These are phyloP conservation scores for Aphodius sticticus DNA, from an alignment of 2,888 invertebrate genomes.

Conservation along the genomic window DNA sequence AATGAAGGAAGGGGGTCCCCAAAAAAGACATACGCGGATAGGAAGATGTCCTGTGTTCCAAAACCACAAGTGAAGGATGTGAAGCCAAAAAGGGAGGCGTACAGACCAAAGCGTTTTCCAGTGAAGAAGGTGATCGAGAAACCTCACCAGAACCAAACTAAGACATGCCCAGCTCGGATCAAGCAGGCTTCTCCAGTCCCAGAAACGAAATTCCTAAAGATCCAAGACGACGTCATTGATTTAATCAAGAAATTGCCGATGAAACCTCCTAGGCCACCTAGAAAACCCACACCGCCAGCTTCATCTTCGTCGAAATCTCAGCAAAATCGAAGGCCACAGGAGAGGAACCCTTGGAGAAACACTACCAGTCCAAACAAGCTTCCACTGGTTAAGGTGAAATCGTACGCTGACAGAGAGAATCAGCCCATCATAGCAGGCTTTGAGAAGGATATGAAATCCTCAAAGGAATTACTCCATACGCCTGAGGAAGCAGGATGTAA, in stretches of 20 bases:
- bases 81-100: no score
- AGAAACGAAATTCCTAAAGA: neutral
- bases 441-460: neutral
- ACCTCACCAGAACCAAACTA: neutral
- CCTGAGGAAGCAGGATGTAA: no score
- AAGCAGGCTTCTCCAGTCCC: neutral
- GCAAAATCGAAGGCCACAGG: neutral
- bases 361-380: neutral
- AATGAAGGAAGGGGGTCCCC: neutral
- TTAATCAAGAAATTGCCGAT: neutral
- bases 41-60: neutral
- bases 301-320: neutral
- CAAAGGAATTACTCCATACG: no score
- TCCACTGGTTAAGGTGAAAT: neutral
- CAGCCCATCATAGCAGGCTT: neutral
- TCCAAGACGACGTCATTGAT: neutral
- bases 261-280: neutral
- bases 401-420: neutral
- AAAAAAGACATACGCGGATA: neutral
- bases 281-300: neutral
- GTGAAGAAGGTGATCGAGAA: neutral
- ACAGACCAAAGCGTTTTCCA: neutral
- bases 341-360: neutral
- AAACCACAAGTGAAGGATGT: neutral
- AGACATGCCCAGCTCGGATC: neutral